phyloP scores from a whole-genome alignment of 1,140 invertebrate genomes.

The Halictus rubicundus region DNA sequence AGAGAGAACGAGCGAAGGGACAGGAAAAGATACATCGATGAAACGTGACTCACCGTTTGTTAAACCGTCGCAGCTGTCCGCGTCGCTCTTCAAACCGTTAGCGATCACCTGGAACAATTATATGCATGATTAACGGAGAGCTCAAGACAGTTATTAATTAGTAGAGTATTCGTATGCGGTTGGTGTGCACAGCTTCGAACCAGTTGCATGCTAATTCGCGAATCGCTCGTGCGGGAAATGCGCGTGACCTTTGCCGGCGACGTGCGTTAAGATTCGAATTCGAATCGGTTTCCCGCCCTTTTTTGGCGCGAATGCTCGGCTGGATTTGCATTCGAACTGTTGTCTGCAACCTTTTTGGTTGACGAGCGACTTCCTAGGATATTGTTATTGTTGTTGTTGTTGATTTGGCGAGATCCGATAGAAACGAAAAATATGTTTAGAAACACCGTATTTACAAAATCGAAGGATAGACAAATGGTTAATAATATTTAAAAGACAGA shows the following conservation, averaged over 20 bases:
- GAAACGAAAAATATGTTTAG: too few species aligned
- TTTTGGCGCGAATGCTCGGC: too few species aligned
- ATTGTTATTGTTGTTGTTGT: too few species aligned
- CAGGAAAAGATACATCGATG: not conserved
- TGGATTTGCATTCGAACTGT: too few species aligned
- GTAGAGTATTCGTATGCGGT: conserved; percentile 12
- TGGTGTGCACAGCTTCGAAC: not conserved
- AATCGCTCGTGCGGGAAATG: not conserved
- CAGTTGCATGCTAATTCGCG: conserved; percentile 8
- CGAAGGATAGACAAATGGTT: too few species aligned
- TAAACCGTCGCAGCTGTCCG: conserved; percentile 67
- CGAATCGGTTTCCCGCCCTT: too few species aligned
- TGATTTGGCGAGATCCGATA: too few species aligned
- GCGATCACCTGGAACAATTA: conserved; percentile 70
- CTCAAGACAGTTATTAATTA: conserved; percentile 12
- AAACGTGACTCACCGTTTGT: conserved; percentile 71
- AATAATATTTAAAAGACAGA: too few species aligned
- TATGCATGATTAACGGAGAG: conserved; percentile 38
- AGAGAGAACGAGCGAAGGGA: not conserved
- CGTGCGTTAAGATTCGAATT: not conserved
- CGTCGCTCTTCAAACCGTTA: conserved; percentile 68
- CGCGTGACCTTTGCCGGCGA: not conserved
- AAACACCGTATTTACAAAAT: too few species aligned
- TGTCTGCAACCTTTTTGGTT: too few species aligned
- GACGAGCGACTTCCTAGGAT: too few species aligned